These are phyloP conservation scores for Phylloscopus trochiloides DNA, from an alignment of 2,113 vertebrate species.

Conservation along the genomic window DNA sequence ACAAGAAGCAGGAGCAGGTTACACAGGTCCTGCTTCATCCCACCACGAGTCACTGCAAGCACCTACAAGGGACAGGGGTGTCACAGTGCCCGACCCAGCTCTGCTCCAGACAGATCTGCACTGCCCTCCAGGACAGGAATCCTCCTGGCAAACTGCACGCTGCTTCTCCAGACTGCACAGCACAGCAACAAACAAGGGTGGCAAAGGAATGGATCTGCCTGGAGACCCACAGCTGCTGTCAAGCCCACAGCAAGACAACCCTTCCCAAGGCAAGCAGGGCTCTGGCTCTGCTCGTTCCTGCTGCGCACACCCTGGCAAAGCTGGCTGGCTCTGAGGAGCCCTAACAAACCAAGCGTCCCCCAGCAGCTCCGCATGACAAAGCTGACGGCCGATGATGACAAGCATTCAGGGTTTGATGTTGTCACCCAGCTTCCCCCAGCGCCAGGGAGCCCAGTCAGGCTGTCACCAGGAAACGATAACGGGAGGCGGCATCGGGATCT, in stretches of 20 bases:
- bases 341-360: background rate
- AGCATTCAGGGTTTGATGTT: background rate
- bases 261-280: background rate
- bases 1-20: background rate
- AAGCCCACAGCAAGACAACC: background rate
- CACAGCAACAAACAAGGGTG: background rate
- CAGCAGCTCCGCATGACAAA: background rate
- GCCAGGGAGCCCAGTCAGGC: background rate
- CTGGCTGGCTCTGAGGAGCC: background rate
- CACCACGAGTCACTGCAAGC: fast-evolving
- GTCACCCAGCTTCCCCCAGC: background rate
- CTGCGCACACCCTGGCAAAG: background rate
- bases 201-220: background rate
- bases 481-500: fast-evolving
- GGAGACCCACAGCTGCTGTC: background rate
- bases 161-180: background rate
- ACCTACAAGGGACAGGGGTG: fast-evolving
- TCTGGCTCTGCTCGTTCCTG: background rate
- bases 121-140: background rate
- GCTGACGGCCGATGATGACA: background rate
- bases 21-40: background rate
- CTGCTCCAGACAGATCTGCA: fast-evolving
- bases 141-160: fast-evolving
- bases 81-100: background rate
- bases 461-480: background rate